Conservation (phyloP, 2,113 vertebrate species). For the Erpornis zantholeuca region DNA sequence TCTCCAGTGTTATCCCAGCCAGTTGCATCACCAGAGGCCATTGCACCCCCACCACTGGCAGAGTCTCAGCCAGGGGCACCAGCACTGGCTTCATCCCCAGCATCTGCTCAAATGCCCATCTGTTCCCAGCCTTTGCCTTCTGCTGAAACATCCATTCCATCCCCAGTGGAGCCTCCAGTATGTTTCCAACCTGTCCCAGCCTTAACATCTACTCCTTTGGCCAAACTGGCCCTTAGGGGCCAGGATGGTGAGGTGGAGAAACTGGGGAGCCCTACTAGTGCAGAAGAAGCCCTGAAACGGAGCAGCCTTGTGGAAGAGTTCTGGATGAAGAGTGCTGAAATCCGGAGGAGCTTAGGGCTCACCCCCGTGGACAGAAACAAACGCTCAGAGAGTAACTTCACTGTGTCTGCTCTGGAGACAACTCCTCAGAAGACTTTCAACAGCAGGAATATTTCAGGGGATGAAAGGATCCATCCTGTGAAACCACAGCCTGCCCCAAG, state of each 20-base stretch:
- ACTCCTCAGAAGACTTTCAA: conserved; percentile 69
- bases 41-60: conserved; percentile 63
- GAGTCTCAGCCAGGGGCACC: conserved; percentile 68
- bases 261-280: conserved; percentile 59
- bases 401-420: conserved; percentile 47
- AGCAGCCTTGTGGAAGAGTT: conserved; percentile 93
- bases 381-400: conserved; percentile 70
- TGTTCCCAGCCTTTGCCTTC: conserved; percentile 88
- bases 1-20: conserved; percentile 86
- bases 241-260: conserved; percentile 46
- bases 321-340: conserved; percentile 95
- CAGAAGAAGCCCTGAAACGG: conserved; percentile 80
- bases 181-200: conserved; percentile 85
- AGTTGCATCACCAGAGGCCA: conserved; percentile 72
- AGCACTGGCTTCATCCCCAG: conserved; percentile 55
- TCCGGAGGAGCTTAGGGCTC: conserved; percentile 90
- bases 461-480: conserved; percentile 67
- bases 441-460: conserved; percentile 63
- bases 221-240: conserved; percentile 63
- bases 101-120: conserved; percentile 78
- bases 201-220: conserved; percentile 84
- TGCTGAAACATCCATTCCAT: conserved; percentile 78
- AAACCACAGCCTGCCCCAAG: conserved; percentile 75
- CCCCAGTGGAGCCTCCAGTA: conserved; percentile 83
- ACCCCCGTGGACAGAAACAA: conserved; percentile 83